Conservation (phyloP, 2,113 vertebrate species). For the Pluvialis apricaria region DNA sequence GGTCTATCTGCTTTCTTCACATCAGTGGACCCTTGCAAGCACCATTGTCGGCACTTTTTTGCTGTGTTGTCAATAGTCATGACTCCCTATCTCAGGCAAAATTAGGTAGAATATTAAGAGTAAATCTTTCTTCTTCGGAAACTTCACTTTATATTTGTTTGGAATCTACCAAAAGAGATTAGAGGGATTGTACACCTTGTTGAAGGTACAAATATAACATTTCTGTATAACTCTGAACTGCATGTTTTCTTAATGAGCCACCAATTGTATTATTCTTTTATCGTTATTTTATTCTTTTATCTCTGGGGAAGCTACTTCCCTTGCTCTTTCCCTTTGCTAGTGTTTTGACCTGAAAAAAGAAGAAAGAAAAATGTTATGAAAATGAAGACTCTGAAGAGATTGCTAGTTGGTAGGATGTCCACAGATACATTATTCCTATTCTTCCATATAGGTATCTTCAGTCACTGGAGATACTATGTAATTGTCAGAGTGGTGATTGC, state of each 20-base stretch:
- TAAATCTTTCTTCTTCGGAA: neutral
- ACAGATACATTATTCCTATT: neutral
- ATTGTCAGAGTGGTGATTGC: neutral
- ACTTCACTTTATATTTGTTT: neutral
- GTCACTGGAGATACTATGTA: neutral
- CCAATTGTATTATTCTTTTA: neutral
- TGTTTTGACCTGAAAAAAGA: neutral
- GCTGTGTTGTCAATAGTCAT: too few relatives aligned
- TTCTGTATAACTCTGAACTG: neutral
- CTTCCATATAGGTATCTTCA: neutral
- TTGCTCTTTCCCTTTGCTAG: accelerated
- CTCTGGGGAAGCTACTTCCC: neutral
- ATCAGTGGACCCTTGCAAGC: too few relatives aligned
- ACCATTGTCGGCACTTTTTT: too few relatives aligned
- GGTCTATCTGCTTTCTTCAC: too few relatives aligned
- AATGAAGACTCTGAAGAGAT: neutral
- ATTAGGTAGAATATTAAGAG: neutral
- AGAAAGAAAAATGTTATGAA: neutral
- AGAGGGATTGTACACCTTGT: neutral
- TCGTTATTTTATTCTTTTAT: neutral
- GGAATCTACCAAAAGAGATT: neutral
- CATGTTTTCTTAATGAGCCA: neutral
- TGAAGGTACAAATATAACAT: neutral
- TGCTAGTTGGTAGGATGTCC: neutral
- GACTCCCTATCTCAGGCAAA: neutral